Evolutionary conservation across 2,113 vertebrate genomes (phyloP), one percentile per base, ranked within the genome.

Genomic region (Myotis yumanensis): DNA sequence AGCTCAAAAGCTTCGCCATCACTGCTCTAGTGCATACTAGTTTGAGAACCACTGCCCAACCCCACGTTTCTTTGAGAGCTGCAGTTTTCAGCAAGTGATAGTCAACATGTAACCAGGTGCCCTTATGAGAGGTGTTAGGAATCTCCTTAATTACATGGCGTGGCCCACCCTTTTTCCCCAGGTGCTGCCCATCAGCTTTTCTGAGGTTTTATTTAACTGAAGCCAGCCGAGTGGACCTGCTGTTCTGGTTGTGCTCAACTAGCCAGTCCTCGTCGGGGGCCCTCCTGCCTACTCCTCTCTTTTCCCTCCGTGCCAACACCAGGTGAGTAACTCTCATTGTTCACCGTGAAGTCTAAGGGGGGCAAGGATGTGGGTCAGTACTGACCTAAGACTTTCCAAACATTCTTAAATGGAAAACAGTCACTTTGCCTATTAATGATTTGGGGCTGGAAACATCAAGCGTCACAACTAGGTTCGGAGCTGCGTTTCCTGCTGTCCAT

Each of bases 161-260:
- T 66, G 35, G 28, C 25, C 22, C 18, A 14, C 18, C 11, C 9
- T n/a, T 14, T 0, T 14, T 25, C 23, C 14, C 1, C 37, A 72
- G 30, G 23, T 43, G 7, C 11, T 51, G 48, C 52, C 32, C 71
- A 15, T 28, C 4, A 72, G 62, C 15, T 14, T 35, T 37, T 69
- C 11, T 25, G 35, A 35, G 14, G 20, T 25, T 35, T 30, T 48
- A 1, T 52, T 52, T 81, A 23, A 46, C 22, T 4, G 23, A 35
- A 64, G 8, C 37, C 5, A 9, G 25, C 9, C 7, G 1, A 0
- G 1, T 3, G 5, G 0, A 17, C 35, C 32, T 66, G n/a, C 46
- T 28, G 14, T 2, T n/a, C 28, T 11, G 7, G 43, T 5, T 2
- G 4, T 1, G 0, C 9, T 51, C 11, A 10, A 4, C 48, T 3